Base-by-base conservation (phyloP, 2,797 vertebrate species). In the Anguilla pacifica region DNA sequence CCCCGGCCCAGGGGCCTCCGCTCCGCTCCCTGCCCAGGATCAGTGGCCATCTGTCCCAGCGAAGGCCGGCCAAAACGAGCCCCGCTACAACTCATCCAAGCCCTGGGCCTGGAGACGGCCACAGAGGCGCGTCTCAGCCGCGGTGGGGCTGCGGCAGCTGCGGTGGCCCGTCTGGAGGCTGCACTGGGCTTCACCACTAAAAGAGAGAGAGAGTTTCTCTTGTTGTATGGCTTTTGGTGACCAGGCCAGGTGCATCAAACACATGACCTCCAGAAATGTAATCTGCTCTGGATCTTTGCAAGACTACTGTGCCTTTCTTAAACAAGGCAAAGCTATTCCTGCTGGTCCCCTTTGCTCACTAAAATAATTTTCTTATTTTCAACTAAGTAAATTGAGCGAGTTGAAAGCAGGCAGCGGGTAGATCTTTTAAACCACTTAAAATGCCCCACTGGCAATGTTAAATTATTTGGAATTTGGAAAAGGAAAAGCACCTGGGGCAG, bases 1-100 rank as follows among this genome's bases (percentile, higher is more conserved):
- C 4, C 4, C 49, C 49, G 49, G 77, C 77, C 43, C 77, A 9
- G 77, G 35, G 43, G 77, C 77, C 19, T 81, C 43, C 17, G 17
- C 5, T 5, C 77, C 49, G 77, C 6, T 46, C 77, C 22, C 39
- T 81, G 43, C 72, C 72, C 31, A 77, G 31, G 70, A 46, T 22
- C 74, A 79, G 74, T 22, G 74, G 39, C 74, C 74, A 79, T 79
- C 74, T 79, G 74, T 79, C 74, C 6, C 35, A 46, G 35, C 35
- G 39, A n/a, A 17, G 74, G 74, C 74, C 74, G 9, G 74, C 74
- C 74, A 79, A 79, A 39, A 51, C 5, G 13, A 46, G 35, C 74
- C 74, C 74, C 11, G 15, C 74, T 5, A 46, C 74, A 79, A n/a
- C 17, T 81, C 43, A 81, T 31, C 43, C 3, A 4, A 81, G 74